A percentile compares a stretch with the other conserved stretches of the same genome.
phyloP scores from a whole-genome alignment of 2,113 vertebrate species.

The Phalacrocorax aristotelis region DNA sequence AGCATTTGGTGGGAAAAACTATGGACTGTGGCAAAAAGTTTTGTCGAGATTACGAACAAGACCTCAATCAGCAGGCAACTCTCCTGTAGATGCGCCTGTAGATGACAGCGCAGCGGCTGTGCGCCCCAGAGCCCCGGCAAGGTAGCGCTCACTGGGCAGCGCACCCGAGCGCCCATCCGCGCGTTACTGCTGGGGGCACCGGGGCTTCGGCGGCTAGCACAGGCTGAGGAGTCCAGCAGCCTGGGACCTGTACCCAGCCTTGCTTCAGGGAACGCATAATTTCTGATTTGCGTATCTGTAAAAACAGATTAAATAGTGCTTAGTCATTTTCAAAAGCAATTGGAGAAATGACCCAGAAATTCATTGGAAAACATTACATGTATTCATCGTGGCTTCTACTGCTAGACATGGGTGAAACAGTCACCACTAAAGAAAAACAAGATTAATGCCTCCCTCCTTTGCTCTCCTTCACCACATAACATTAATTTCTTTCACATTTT shows the following conservation, averaged over 20 bases:
- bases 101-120: neutral
- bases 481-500: neutral
- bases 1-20: neutral
- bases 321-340: slow-evolving; percentile 11
- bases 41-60: neutral
- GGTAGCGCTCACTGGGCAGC: accelerated
- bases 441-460: neutral
- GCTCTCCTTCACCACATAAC: neutral
- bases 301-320: slow-evolving; percentile 27
- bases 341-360: slow-evolving; percentile 45
- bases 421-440: neutral
- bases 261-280: neutral
- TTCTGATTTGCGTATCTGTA: neutral
- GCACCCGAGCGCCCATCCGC: neutral
- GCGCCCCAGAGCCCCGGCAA: accelerated
- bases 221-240: neutral
- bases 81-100: accelerated
- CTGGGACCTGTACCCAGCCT: neutral
- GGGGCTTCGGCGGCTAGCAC: neutral
- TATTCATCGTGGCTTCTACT: neutral
- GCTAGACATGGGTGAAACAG: neutral
- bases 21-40: neutral
- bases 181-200: accelerated
- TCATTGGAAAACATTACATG: neutral
- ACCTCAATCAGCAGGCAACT: accelerated